These are phyloP conservation scores for Pemphigus obesinymphae DNA, from an alignment of 1,140 invertebrate species.

Conservation along the genomic window DNA sequence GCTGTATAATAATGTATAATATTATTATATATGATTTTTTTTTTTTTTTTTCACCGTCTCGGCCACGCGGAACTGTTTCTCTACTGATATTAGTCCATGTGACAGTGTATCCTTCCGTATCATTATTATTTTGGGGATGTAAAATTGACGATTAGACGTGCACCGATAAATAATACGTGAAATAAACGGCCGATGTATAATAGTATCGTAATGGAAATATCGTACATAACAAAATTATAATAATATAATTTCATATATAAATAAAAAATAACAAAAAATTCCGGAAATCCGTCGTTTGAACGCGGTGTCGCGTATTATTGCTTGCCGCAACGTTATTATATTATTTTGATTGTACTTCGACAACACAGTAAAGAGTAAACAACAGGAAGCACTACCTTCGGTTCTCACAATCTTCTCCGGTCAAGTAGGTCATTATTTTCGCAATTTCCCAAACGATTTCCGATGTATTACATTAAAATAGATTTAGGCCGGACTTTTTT, in stretches of 20 bases:
- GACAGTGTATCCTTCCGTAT: not conserved
- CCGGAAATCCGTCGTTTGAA: conserved; percentile 26
- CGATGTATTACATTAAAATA: not conserved
- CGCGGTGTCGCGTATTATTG: not conserved
- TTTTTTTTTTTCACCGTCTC: not conserved
- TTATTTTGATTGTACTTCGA: not conserved
- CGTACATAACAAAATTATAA: not conserved
- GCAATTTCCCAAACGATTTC: not conserved
- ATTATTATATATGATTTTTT: not conserved
- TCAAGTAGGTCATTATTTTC: not conserved
- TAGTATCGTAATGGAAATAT: not conserved
- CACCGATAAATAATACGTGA: not conserved
- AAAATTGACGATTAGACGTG: conserved; percentile 17
- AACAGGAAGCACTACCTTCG: not conserved
- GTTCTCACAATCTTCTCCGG: conserved; percentile 4
- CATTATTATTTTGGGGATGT: not conserved
- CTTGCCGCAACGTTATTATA: not conserved
- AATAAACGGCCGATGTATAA: not conserved
- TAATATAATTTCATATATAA: not conserved
- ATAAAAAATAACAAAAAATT: not conserved
- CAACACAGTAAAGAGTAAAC: not conserved
- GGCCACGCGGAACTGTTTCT: not conserved
- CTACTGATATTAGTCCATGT: not conserved
- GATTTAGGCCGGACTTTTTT: not conserved
- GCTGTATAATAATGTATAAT: not conserved